A percentile compares a stretch with the other conserved stretches of the same genome.
Conservation (phyloP, 2,888 invertebrate genomes). For the Conistra vaccinii region DNA sequence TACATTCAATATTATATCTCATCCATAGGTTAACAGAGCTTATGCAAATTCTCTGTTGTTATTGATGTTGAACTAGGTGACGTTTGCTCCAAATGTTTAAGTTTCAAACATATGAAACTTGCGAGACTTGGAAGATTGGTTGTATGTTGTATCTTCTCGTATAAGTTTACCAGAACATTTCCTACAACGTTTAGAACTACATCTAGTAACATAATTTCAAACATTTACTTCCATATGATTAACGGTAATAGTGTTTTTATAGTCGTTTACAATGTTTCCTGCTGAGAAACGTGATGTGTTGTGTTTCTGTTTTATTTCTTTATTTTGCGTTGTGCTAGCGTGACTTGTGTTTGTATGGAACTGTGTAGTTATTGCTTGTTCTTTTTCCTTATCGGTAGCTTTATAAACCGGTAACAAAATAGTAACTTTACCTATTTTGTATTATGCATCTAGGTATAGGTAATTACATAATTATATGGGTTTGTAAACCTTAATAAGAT, state of each 20-base stretch:
- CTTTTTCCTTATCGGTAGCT: slow-evolving; percentile 26
- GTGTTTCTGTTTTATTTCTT: slow-evolving; percentile 23
- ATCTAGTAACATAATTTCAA: slow-evolving; percentile 12
- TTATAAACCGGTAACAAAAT: neutral
- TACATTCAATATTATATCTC: neutral
- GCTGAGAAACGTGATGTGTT: slow-evolving; percentile 29
- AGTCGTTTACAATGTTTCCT: slow-evolving; percentile 20
- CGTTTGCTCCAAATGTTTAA: neutral
- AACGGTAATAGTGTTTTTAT: slow-evolving; percentile 26
- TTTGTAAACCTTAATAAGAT: neutral
- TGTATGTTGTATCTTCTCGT: neutral
- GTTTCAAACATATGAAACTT: neutral
- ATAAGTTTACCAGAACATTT: neutral
- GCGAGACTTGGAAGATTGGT: neutral
- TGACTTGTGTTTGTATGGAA: neutral
- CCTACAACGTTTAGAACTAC: neutral
- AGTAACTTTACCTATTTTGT: neutral
- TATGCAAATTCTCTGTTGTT: neutral
- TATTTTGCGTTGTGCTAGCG: slow-evolving; percentile 1
- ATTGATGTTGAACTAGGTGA: neutral
- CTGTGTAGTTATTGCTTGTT: neutral
- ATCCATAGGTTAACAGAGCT: neutral
- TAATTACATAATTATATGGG: no score
- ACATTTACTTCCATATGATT: slow-evolving; percentile 17
- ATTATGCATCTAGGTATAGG: neutral